Percentiles rank a stretch among this genome's conserved stretches.
Evolutionary conservation across 2,888 invertebrate species (phyloP).

Genomic region (Acrobasis suavella): DNA sequence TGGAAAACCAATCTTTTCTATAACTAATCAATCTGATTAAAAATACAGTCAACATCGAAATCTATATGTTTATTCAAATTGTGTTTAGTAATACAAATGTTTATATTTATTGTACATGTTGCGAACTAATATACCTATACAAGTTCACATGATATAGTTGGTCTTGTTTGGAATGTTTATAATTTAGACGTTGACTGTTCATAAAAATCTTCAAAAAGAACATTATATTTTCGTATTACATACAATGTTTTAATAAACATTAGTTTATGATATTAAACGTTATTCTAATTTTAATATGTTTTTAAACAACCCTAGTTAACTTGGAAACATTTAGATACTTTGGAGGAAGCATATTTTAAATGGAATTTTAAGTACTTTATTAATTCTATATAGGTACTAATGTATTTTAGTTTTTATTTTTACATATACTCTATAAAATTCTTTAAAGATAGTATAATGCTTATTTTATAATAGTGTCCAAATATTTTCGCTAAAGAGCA

Average conservation of each 20-base stretch:
- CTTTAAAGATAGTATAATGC: not conserved
- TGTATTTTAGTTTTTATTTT: not conserved
- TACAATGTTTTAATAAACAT: no score
- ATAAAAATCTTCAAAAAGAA: not conserved
- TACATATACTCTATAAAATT: not conserved
- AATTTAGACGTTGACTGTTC: not conserved
- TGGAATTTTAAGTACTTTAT: not conserved
- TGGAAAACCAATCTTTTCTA: not conserved
- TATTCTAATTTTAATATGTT: constrained; percentile 1
- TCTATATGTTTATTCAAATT: not conserved
- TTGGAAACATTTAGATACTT: not conserved
- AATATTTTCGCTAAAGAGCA: not conserved
- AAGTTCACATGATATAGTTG: not conserved
- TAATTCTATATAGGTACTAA: not conserved
- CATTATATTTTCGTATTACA: not conserved
- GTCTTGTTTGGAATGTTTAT: not conserved
- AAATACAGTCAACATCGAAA: not conserved
- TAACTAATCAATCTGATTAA: not conserved
- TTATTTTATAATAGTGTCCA: not conserved
- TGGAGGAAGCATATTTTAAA: not conserved
- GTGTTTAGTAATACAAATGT: not conserved
- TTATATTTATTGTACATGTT: not conserved
- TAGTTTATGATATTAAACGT: not conserved
- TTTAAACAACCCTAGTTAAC: constrained; percentile 9
- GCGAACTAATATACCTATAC: not conserved